Percentiles rank a stretch among this genome's conserved stretches.
These are phyloP conservation scores for Barypeithes pellucidus DNA, from an alignment of 2,888 invertebrate genomes.

Conservation along the genomic window DNA sequence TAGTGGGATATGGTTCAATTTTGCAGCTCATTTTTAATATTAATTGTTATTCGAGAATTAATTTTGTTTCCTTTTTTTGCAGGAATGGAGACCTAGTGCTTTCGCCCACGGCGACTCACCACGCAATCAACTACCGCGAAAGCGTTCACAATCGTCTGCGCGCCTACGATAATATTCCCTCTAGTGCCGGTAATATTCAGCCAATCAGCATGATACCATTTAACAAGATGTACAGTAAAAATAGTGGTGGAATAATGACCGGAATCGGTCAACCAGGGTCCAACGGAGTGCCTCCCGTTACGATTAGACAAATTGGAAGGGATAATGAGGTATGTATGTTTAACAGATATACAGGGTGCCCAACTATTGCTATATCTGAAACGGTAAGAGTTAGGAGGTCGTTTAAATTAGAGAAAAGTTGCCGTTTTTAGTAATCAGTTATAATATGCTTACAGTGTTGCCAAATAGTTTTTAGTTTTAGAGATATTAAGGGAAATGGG, in stretches of 20 bases:
- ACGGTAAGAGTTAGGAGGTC: too few species aligned
- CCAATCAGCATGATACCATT: slow-evolving; percentile 66
- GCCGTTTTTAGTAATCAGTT: too few species aligned
- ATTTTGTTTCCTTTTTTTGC: slow-evolving; percentile 44
- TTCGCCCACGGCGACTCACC: slow-evolving; percentile 81
- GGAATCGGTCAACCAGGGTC: slow-evolving; percentile 28
- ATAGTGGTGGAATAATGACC: slow-evolving; percentile 60
- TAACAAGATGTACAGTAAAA: slow-evolving; percentile 63
- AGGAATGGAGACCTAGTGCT: slow-evolving; percentile 85
- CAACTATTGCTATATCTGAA: too few species aligned
- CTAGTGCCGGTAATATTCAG: slow-evolving; percentile 62
- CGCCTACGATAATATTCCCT: slow-evolving; percentile 80
- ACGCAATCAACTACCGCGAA: slow-evolving; percentile 85
- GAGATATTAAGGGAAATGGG: too few species aligned
- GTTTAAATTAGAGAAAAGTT: too few species aligned
- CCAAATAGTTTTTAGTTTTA: too few species aligned
- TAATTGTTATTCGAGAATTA: too few species aligned
- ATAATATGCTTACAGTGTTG: too few species aligned
- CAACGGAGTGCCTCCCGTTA: slow-evolving; percentile 46
- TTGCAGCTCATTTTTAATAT: not conserved
- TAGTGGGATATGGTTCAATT: too few species aligned
- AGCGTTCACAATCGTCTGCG: slow-evolving; percentile 85
- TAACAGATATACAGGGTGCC: too few species aligned
- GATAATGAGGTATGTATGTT: slow-evolving; percentile 38
- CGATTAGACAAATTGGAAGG: slow-evolving; percentile 48